phyloP scores from a whole-genome alignment of 2,797 vertebrate genomes.

The Typhlichthys eigenmanni region DNA sequence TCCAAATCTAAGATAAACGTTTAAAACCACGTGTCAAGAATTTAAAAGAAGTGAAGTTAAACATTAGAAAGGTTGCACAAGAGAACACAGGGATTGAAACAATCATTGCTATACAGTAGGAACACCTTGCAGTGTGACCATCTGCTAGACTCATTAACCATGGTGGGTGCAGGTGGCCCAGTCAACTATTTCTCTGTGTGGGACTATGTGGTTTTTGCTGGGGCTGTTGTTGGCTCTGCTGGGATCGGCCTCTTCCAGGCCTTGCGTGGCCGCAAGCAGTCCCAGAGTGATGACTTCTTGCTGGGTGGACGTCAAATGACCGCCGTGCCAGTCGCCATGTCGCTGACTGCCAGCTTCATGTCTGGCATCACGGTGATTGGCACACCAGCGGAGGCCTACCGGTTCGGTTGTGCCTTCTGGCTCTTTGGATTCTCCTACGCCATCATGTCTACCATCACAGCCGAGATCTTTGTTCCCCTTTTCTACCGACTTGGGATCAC shows the following conservation, averaged over 20 bases:
- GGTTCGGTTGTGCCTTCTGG: slow-evolving; percentile 76
- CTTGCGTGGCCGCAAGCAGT: slow-evolving; percentile 69
- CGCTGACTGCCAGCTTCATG: slow-evolving; percentile 85
- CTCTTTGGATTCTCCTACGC: slow-evolving; percentile 74
- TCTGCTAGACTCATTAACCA: slow-evolving; percentile 38
- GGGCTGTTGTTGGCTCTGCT: slow-evolving; percentile 66
- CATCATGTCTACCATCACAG: slow-evolving; percentile 77
- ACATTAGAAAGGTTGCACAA: slow-evolving; percentile 9
- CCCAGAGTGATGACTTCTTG: slow-evolving; percentile 74
- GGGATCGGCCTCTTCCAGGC: slow-evolving; percentile 79
- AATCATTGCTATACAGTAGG: no score
- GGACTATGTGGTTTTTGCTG: slow-evolving; percentile 84
- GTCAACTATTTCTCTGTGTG: slow-evolving; percentile 77
- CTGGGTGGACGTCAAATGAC: slow-evolving; percentile 81
- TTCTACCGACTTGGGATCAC: slow-evolving; percentile 82
- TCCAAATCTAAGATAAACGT: not conserved
- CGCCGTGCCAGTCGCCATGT: slow-evolving; percentile 82
- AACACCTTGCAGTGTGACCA: not conserved
- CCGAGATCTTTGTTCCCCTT: slow-evolving; percentile 81
- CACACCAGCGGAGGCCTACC: slow-evolving; percentile 79
- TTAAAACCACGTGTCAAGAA: not conserved
- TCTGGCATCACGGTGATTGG: slow-evolving; percentile 85
- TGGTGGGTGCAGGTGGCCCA: slow-evolving; percentile 71
- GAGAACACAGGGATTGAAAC: slow-evolving; percentile 5
- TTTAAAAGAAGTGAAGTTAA: slow-evolving; percentile 5